These are phyloP conservation scores for Criorhina ranunculi DNA, from an alignment of 2,888 invertebrate species.

Conservation along the genomic window DNA sequence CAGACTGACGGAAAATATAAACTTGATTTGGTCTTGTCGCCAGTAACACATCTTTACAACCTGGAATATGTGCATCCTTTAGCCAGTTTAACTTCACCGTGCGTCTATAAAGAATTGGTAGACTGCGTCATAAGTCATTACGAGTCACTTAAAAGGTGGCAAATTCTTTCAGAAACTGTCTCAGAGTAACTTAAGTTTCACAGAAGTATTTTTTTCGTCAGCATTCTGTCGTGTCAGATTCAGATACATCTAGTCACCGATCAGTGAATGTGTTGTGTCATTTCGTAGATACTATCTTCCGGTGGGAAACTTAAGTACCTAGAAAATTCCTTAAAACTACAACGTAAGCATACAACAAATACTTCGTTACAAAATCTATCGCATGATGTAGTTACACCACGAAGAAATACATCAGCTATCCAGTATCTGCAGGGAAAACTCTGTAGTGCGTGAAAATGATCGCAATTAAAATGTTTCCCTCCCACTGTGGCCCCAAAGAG, in stretches of 20 bases:
- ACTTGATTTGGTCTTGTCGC: no score
- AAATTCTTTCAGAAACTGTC: no score
- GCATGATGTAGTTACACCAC: background rate
- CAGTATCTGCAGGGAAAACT: conserved; percentile 26
- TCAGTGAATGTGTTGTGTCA: background rate
- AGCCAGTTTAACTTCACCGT: no score
- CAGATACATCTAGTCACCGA: background rate
- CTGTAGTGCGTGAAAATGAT: conserved; percentile 68
- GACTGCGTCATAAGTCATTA: no score
- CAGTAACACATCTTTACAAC: no score
- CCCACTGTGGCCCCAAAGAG: conserved; percentile 1
- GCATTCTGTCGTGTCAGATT: background rate
- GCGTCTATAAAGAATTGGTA: no score
- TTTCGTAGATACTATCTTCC: background rate
- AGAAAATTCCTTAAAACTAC: background rate
- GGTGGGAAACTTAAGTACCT: background rate
- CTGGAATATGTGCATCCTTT: no score
- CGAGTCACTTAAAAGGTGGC: no score
- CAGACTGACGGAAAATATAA: no score
- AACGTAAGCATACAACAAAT: background rate
- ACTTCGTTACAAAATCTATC: background rate
- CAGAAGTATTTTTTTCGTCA: no score
- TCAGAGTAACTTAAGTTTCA: no score
- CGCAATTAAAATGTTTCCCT: conserved; percentile 64
- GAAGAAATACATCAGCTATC: conserved; percentile 14